phyloP scores from a whole-genome alignment of 2,888 invertebrate genomes.

The Monoplex corrugatus region DNA sequence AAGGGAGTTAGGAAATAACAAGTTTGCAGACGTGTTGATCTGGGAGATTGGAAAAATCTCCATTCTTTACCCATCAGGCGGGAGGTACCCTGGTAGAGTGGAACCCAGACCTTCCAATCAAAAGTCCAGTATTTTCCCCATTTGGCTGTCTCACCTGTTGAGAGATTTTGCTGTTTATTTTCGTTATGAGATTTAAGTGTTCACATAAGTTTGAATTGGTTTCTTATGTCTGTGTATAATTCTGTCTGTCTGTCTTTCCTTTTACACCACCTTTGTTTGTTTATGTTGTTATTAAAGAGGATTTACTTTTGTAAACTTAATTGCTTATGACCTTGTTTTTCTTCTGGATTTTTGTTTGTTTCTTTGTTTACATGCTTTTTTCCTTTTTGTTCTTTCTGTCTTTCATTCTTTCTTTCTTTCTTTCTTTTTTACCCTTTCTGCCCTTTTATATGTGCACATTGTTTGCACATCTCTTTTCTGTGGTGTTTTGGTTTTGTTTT shows the following conservation, averaged over 20 bases:
- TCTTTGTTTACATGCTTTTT: background rate
- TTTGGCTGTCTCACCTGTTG: no score
- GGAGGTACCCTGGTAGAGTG: no score
- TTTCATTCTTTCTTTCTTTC: background rate
- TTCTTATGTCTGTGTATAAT: background rate
- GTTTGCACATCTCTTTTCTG: background rate
- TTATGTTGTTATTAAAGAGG: background rate
- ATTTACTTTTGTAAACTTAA: background rate
- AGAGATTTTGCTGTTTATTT: no score
- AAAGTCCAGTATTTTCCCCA: no score
- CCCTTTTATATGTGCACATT: background rate
- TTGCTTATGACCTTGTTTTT: no score
- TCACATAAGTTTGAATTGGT: background rate
- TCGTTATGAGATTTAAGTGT: no score
- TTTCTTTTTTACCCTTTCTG: background rate
- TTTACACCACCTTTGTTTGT: background rate
- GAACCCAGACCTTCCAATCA: no score
- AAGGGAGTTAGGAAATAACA: no score
- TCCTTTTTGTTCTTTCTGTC: background rate
- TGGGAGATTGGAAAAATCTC: no score
- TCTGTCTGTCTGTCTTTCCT: background rate
- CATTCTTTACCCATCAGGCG: no score
- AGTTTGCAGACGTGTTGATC: no score
- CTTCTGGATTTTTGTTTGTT: background rate
- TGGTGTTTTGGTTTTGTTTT: background rate